Conservation (phyloP, 2,797 vertebrate genomes). For the Dallia pectoralis region DNA sequence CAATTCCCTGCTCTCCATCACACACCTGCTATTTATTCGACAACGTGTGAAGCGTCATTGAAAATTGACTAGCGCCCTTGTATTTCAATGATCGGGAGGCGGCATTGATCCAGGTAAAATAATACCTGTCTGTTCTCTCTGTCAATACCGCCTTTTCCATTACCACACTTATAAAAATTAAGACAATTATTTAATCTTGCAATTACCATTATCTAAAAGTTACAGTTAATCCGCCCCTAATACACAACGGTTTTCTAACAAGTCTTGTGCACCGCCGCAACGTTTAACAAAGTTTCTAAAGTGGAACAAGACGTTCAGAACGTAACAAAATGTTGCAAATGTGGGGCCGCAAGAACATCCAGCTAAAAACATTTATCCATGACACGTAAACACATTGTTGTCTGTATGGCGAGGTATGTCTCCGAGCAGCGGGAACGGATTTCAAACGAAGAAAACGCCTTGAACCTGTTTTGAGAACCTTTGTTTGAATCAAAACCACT, state of each 20-base stretch:
- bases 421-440: background rate
- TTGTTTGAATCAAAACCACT: conserved; percentile 30
- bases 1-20: background rate
- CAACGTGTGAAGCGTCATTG: background rate
- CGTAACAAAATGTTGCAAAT: background rate
- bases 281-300: conserved; percentile 1
- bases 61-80: background rate
- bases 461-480: conserved; percentile 6
- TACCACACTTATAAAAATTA: background rate
- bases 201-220: background rate
- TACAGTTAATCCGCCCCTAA: background rate
- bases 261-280: background rate
- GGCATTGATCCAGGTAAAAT: background rate
- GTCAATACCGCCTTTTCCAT: background rate
- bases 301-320: background rate
- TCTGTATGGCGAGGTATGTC: background rate
- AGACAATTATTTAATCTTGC: no score
- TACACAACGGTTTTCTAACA: background rate
- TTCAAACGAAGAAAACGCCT: background rate
- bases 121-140: conserved; percentile 26
- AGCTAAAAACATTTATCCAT: background rate
- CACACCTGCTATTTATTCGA: background rate
- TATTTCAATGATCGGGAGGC: background rate
- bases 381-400: background rate
- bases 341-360: background rate